These are phyloP conservation scores for Himantopus leucocephalus DNA, from an alignment of 2,113 vertebrate species.

Conservation along the genomic window DNA sequence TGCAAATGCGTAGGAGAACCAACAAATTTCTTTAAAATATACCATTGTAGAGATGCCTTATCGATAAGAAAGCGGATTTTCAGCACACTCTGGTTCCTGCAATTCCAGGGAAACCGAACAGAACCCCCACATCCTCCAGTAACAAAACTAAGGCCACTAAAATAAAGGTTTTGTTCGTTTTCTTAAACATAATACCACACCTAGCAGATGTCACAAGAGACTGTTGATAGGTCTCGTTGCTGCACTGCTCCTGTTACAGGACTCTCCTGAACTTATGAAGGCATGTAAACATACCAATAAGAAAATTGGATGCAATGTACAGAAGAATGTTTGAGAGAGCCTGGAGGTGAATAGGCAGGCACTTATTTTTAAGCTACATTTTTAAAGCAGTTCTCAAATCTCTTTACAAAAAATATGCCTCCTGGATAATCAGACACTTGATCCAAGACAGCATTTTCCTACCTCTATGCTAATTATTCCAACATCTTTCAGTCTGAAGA, in stretches of 20 bases:
- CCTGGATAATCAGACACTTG: not conserved
- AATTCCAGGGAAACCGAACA: not conserved
- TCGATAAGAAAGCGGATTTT: not conserved
- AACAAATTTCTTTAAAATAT: not conserved
- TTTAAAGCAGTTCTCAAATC: not conserved
- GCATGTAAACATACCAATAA: not conserved
- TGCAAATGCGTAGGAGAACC: not conserved
- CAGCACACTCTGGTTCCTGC: not conserved
- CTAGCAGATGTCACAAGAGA: not conserved
- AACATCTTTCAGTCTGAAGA: not conserved
- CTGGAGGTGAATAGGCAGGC: not conserved
- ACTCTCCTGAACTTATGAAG: not conserved
- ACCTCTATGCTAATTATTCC: not conserved
- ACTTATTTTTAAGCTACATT: constrained; percentile 52
- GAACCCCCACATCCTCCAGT: not conserved
- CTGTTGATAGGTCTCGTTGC: not conserved
- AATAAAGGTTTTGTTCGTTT: not conserved
- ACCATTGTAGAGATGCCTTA: not conserved
- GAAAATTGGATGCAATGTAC: not conserved
- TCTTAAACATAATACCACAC: not conserved
- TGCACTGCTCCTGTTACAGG: not conserved
- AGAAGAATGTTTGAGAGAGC: not conserved
- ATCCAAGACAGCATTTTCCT: not conserved
- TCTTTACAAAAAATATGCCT: not conserved
- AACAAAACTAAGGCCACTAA: constrained; percentile 38